A percentile compares a stretch with the other conserved stretches of the same genome.
These are phyloP conservation scores for Pithys albifrons DNA, from an alignment of 2,113 vertebrate genomes.

Conservation along the genomic window DNA sequence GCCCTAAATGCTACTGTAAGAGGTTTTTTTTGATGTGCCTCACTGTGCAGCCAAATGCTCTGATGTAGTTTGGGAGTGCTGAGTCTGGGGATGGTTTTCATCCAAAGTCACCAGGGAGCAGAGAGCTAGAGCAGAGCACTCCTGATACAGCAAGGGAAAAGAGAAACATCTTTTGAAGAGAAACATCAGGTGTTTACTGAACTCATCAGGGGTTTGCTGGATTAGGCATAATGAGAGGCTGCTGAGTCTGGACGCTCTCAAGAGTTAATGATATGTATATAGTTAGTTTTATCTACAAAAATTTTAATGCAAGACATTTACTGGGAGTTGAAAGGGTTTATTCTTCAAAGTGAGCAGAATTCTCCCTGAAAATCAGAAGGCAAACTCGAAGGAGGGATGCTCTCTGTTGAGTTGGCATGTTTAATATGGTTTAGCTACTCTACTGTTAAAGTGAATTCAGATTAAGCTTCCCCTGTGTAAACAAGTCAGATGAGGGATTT, in stretches of 20 bases:
- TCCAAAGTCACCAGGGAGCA: neutral
- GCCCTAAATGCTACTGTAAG: neutral
- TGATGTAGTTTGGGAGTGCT: neutral
- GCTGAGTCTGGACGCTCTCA: neutral
- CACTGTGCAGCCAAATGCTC: neutral
- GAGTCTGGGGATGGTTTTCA: neutral
- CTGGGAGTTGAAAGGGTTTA: neutral
- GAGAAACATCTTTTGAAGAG: neutral
- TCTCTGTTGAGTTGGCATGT: neutral
- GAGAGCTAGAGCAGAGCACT: neutral
- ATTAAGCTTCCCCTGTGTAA: neutral
- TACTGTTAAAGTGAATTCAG: neutral
- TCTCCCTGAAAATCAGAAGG: neutral
- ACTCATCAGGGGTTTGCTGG: neutral
- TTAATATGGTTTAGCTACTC: neutral
- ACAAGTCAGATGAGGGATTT: neutral
- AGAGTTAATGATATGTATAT: neutral
- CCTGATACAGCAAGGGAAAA: neutral
- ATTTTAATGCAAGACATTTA: neutral
- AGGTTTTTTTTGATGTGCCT: neutral
- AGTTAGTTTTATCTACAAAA: neutral
- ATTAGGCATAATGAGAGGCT: neutral
- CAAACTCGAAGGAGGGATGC: neutral
- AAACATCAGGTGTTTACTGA: neutral
- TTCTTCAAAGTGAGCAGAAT: neutral